phyloP scores from a whole-genome alignment of 2,797 vertebrate species.

The Tragelaphus oryx region DNA sequence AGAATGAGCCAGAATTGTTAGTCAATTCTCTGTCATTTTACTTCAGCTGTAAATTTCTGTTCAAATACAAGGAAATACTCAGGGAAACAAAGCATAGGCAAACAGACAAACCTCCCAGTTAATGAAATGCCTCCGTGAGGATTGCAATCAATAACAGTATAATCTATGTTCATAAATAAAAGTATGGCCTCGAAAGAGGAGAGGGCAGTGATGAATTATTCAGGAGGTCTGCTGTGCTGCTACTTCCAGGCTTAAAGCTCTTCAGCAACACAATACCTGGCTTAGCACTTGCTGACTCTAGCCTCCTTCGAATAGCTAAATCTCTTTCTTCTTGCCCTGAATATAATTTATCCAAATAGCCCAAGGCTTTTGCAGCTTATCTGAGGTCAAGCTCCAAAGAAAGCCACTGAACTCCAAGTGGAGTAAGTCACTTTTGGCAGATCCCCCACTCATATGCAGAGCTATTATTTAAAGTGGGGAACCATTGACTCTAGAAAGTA shows the following conservation, averaged over 20 bases:
- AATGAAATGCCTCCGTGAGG: constrained; percentile 83
- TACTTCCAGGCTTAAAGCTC: constrained; percentile 73
- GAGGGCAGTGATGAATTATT: constrained; percentile 83
- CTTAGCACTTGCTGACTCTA: constrained; percentile 69
- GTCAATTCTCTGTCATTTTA: constrained; percentile 54
- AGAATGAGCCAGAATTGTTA: constrained; percentile 40
- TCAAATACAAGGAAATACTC: constrained; percentile 56
- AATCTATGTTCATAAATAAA: constrained; percentile 82
- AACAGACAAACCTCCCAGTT: constrained; percentile 77
- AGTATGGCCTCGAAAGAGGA: constrained; percentile 73
- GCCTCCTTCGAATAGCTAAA: constrained; percentile 69
- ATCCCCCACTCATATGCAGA: constrained; percentile 1
- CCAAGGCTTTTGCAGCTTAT: constrained; percentile 50
- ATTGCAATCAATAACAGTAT: constrained; percentile 83
- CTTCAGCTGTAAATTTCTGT: constrained; percentile 45
- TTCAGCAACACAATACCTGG: constrained; percentile 76
- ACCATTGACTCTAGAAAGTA: constrained; percentile 41
- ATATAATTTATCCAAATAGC: constrained; percentile 64
- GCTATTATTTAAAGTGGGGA: constrained; percentile 30
- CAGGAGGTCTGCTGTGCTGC: constrained; percentile 72
- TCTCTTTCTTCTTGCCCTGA: constrained; percentile 63
- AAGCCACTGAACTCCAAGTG: constrained; percentile 20
- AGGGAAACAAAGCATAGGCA: constrained; percentile 74
- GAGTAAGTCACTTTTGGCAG: constrained; percentile 34
- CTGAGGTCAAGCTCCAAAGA: constrained; percentile 42